Evolutionary conservation across 2,797 vertebrate genomes (phyloP).

Genomic region (Phrynocephalus forsythii): DNA sequence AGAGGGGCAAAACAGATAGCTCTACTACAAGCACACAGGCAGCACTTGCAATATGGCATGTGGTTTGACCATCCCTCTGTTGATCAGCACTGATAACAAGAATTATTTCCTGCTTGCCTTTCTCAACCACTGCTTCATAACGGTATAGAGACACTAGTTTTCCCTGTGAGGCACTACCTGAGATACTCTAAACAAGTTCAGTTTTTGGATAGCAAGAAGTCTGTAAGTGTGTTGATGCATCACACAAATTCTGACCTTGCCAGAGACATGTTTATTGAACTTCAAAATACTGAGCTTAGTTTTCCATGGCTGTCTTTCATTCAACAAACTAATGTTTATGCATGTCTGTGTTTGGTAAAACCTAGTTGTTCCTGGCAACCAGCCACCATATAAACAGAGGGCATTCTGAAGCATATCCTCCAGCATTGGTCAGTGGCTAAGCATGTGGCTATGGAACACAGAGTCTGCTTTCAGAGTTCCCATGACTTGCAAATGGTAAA

Average conservation of each 20-base stretch:
- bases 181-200: neutral
- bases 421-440: neutral
- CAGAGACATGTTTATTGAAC: neutral
- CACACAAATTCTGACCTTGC: neutral
- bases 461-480: constrained; percentile 44
- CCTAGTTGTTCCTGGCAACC: neutral
- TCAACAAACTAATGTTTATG: neutral
- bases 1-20: neutral
- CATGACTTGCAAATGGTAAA: neutral
- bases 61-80: neutral
- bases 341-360: constrained; percentile 34
- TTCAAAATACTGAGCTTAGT: constrained; percentile 7
- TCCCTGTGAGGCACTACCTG: neutral
- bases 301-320: constrained; percentile 34
- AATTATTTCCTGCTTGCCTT: neutral
- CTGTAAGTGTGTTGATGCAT: neutral
- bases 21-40: too few relatives aligned
- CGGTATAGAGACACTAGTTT: neutral
- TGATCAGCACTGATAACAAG: neutral
- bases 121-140: neutral
- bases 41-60: neutral
- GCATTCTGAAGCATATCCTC: constrained; percentile 28
- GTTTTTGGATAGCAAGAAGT: neutral
- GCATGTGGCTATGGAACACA: constrained; percentile 40
- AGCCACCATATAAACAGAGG: accelerated